Evolutionary conservation across 2,113 vertebrate species (phyloP).

Genomic region (Neolamprologus cancellatus): DNA sequence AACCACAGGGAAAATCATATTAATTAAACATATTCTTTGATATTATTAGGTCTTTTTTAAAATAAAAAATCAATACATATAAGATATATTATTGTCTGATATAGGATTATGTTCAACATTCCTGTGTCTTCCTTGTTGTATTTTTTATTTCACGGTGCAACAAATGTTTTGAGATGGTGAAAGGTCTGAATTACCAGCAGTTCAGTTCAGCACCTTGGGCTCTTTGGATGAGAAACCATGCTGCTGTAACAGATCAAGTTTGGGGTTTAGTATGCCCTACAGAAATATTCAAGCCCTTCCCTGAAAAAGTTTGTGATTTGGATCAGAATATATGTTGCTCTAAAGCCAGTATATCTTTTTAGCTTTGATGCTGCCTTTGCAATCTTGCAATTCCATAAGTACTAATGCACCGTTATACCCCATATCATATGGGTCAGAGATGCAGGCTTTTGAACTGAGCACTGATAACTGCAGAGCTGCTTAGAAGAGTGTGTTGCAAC

Average conservation of each 20-base stretch:
- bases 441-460: neutral
- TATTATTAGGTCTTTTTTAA: neutral
- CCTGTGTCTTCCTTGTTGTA: neutral
- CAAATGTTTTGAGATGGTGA: neutral
- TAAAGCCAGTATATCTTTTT: neutral
- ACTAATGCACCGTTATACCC: neutral
- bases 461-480: neutral
- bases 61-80: neutral
- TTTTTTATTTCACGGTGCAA: neutral
- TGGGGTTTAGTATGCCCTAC: neutral
- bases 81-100: neutral
- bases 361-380: neutral
- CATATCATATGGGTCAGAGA: neutral
- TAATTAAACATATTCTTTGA: neutral
- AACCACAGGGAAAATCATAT: fast-evolving
- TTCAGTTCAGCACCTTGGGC: neutral
- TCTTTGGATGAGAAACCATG: neutral
- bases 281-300: neutral
- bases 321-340: neutral
- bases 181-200: neutral
- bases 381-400: fast-evolving
- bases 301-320: neutral
- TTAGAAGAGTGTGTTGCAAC: neutral
- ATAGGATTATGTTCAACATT: neutral
- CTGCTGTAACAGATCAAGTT: neutral